Evolutionary conservation across 2,113 vertebrate species (phyloP).

Genomic region (Myodes glareolus): DNA sequence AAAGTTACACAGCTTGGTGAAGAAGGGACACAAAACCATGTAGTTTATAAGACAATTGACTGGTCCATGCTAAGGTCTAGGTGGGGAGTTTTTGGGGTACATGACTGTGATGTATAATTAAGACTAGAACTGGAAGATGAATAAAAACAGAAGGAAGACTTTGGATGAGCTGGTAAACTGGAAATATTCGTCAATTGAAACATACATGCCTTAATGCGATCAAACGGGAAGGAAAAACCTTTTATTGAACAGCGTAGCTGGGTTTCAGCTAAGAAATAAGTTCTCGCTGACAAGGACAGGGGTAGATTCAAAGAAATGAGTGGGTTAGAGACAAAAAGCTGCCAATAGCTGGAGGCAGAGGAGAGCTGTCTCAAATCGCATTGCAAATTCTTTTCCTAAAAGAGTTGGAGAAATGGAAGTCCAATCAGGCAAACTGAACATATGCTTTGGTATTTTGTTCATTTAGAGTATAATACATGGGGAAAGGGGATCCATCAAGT

Average conservation of each 20-base stretch:
- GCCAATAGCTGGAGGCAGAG: not conserved
- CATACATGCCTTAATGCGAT: not conserved
- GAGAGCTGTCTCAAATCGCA: not conserved
- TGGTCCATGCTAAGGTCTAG: not conserved
- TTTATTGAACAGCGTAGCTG: not conserved
- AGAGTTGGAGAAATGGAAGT: not conserved
- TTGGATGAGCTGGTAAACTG: not conserved
- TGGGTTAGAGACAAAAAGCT: not conserved
- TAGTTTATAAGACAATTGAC: not conserved
- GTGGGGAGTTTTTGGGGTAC: not conserved
- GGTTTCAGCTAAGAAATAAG: conserved; percentile 19
- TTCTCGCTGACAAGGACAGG: not conserved
- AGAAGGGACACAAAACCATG: not conserved
- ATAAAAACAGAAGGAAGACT: not conserved
- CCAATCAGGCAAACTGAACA: not conserved
- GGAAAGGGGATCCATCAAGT: not conserved
- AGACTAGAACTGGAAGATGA: not conserved
- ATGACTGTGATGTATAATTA: not conserved
- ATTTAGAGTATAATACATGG: not conserved
- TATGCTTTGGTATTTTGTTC: not conserved
- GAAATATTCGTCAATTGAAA: not conserved
- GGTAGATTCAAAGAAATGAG: not conserved
- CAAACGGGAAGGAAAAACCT: not conserved
- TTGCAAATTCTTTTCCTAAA: not conserved
- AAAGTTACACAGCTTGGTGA: not conserved